Evolutionary conservation across 2,113 vertebrate genomes (phyloP).

Genomic region (Saimiri boliviensis): DNA sequence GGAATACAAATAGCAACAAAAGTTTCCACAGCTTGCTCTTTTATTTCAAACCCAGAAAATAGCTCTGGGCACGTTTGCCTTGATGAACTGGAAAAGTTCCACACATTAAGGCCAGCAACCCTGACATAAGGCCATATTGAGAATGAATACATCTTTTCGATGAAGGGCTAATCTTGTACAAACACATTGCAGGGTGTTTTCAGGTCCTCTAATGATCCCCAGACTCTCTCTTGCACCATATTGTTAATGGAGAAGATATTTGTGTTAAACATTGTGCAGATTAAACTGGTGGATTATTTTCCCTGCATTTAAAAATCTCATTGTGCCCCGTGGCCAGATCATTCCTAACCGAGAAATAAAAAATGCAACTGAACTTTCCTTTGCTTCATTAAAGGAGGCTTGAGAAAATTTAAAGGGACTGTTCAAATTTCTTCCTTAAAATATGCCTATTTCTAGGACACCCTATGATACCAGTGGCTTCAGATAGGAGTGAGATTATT

Average conservation of each 20-base stretch:
- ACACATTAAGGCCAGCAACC: conserved; percentile 63
- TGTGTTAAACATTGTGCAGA: conserved; percentile 62
- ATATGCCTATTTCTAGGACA: background rate
- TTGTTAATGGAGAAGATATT: conserved; percentile 69
- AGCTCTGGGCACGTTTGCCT: conserved; percentile 68
- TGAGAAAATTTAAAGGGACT: conserved; percentile 57
- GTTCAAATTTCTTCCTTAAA: conserved; percentile 32
- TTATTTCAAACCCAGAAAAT: conserved; percentile 71
- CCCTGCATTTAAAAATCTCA: conserved; percentile 48
- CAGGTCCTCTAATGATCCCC: conserved; percentile 58
- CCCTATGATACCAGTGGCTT: background rate
- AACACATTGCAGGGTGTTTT: conserved; percentile 69
- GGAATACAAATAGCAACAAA: conserved; percentile 57
- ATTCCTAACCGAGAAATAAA: conserved; percentile 43
- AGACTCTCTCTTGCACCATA: conserved; percentile 62
- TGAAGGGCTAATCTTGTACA: conserved; percentile 70
- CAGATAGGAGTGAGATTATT: background rate
- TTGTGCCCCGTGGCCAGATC: conserved; percentile 24
- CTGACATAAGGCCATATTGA: conserved; percentile 42
- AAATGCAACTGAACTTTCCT: conserved; percentile 46
- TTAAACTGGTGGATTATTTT: conserved; percentile 68
- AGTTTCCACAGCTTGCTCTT: conserved; percentile 64
- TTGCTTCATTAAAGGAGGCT: background rate
- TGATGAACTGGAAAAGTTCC: conserved; percentile 76
- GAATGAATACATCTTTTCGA: conserved; percentile 59